Conservation (phyloP, 2,888 invertebrate species). For the Muscina levida region DNA sequence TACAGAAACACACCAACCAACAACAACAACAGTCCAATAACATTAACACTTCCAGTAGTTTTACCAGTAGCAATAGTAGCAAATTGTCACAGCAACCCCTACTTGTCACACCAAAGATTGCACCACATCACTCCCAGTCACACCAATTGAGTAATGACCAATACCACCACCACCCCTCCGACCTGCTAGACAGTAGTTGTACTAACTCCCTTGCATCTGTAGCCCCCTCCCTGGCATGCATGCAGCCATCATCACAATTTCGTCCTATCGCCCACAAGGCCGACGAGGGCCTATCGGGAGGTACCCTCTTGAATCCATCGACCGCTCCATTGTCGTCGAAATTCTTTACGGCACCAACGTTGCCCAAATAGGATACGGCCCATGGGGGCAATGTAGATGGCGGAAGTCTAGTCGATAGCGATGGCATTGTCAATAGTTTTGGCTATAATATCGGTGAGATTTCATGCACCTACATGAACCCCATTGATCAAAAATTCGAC, state of each 20-base stretch:
- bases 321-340: slow-evolving; percentile 79
- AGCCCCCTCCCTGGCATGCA: slow-evolving; percentile 76
- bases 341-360: slow-evolving; percentile 79
- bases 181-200: slow-evolving; percentile 73
- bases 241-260: slow-evolving; percentile 80
- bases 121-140: slow-evolving; percentile 70
- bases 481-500: slow-evolving; percentile 77
- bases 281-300: slow-evolving; percentile 73
- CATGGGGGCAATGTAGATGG: slow-evolving; percentile 73
- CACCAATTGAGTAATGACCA: slow-evolving; percentile 63
- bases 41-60: slow-evolving; percentile 69
- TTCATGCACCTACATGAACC: slow-evolving; percentile 77
- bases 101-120: slow-evolving; percentile 76
- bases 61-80: slow-evolving; percentile 73
- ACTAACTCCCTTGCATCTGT: slow-evolving; percentile 77
- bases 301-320: slow-evolving; percentile 76
- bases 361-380: slow-evolving; percentile 79
- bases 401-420: slow-evolving; percentile 71
- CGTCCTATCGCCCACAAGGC: slow-evolving; percentile 80
- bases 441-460: slow-evolving; percentile 76
- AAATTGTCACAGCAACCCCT: slow-evolving; percentile 74
- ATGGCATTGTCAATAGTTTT: slow-evolving; percentile 71
- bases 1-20: slow-evolving; percentile 60
- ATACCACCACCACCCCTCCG: slow-evolving; percentile 61
- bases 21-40: slow-evolving; percentile 59